Conservation (phyloP, 2,797 vertebrate species). For the Spatula versicolor region DNA sequence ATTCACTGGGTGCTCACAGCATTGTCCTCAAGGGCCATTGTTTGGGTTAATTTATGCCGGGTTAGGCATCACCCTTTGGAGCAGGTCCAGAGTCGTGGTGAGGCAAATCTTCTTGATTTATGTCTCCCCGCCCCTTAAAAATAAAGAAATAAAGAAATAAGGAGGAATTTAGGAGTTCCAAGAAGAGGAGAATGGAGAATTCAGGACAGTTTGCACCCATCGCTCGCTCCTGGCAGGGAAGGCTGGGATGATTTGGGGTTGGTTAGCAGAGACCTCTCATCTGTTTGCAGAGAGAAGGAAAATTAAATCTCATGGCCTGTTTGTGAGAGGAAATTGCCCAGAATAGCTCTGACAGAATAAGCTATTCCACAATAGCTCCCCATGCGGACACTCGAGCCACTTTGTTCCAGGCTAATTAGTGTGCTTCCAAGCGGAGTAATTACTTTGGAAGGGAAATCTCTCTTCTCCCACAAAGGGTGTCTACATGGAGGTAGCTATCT, state of each 20-base stretch:
- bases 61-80: constrained; percentile 52
- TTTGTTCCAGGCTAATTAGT: constrained; percentile 71
- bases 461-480: constrained; percentile 25
- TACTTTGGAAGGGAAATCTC: constrained; percentile 60
- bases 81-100: neutral
- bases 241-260: neutral
- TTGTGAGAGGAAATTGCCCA: constrained; percentile 66
- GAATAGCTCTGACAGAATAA: constrained; percentile 68
- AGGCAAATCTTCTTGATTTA: constrained; percentile 32
- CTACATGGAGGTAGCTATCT: neutral
- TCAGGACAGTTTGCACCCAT: neutral
- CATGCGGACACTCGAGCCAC: constrained; percentile 43
- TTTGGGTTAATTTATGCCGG: constrained; percentile 43
- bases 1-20: constrained; percentile 36
- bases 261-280: constrained; percentile 29
- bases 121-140: neutral
- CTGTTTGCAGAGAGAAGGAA: constrained; percentile 45
- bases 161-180: neutral
- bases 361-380: constrained; percentile 66
- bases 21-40: constrained; percentile 42
- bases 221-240: neutral
- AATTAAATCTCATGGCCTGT: constrained; percentile 65
- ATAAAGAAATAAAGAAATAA: neutral
- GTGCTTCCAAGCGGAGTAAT: constrained; percentile 64
- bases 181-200: neutral